Evolutionary conservation across 1,140 invertebrate species (phyloP).

Genomic region (Lordiphosa collinella): DNA sequence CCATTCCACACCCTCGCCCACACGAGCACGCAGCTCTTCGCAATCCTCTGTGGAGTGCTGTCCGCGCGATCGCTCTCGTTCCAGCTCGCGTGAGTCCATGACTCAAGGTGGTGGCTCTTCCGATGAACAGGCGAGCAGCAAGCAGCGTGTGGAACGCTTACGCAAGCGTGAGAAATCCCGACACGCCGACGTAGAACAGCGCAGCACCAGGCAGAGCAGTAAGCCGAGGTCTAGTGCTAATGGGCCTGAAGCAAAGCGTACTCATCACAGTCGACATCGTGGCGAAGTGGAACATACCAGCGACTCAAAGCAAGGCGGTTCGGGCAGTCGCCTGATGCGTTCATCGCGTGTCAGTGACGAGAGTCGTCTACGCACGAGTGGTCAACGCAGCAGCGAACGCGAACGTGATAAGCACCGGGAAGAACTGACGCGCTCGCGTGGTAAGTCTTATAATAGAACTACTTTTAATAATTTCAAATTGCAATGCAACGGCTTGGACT

Average conservation of each 20-base stretch:
- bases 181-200: slow-evolving; percentile 33
- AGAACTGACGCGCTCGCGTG: slow-evolving; percentile 56
- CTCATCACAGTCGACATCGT: slow-evolving; percentile 44
- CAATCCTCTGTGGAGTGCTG: slow-evolving; percentile 73
- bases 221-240: slow-evolving; percentile 23
- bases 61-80: slow-evolving; percentile 70
- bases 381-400: slow-evolving; percentile 29
- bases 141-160: slow-evolving; percentile 52
- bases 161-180: slow-evolving; percentile 52
- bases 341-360: slow-evolving; percentile 49
- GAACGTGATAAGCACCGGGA: slow-evolving; percentile 61
- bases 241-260: slow-evolving; percentile 23
- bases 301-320: slow-evolving; percentile 31
- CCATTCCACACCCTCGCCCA: slow-evolving; percentile 60
- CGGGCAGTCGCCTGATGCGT: slow-evolving; percentile 49
- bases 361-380: slow-evolving; percentile 39
- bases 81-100: slow-evolving; percentile 68
- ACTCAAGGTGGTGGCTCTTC: slow-evolving; percentile 66
- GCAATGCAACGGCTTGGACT: not conserved
- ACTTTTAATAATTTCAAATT: too few relatives aligned
- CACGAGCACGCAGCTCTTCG: slow-evolving; percentile 66
- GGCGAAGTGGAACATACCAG: slow-evolving; percentile 33
- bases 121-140: slow-evolving; percentile 48
- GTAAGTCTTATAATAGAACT: slow-evolving; percentile 30
- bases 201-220: slow-evolving; percentile 24